These are phyloP conservation scores for Gallinago stenura DNA, from an alignment of 2,797 vertebrate genomes.

Conservation along the genomic window DNA sequence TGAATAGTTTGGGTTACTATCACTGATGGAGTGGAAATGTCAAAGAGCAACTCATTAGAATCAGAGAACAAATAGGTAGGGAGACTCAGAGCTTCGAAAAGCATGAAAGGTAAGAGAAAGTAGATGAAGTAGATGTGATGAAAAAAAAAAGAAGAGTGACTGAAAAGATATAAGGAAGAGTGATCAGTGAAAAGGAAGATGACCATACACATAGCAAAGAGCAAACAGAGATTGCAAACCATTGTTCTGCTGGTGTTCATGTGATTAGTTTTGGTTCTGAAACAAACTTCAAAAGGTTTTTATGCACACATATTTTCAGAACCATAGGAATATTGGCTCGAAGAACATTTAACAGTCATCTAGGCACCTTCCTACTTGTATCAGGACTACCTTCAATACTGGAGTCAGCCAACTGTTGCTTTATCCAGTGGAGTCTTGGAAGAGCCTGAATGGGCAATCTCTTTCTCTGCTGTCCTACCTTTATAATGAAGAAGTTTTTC, in stretches of 20 bases:
- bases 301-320: neutral
- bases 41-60: constrained; percentile 51
- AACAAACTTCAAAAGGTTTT: neutral
- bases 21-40: constrained; percentile 42
- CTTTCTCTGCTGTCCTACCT: neutral
- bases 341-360: neutral
- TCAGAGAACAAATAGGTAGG: constrained; percentile 31
- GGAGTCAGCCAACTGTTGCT: neutral
- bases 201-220: neutral
- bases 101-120: neutral
- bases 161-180: neutral
- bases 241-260: neutral
- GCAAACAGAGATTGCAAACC: neutral
- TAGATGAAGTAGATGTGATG: neutral
- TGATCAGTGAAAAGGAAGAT: neutral
- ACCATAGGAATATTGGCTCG: neutral
- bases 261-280: neutral
- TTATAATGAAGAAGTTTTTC: neutral
- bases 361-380: neutral
- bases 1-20: constrained; percentile 1
- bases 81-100: constrained; percentile 11
- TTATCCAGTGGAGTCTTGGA: neutral
- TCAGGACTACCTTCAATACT: neutral
- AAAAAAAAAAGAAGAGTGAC: neutral
- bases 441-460: neutral